Evolutionary conservation across 2,797 vertebrate genomes (phyloP), one percentile per base, ranked within the genome.

Genomic region (Lepilemur septentrionalis): DNA sequence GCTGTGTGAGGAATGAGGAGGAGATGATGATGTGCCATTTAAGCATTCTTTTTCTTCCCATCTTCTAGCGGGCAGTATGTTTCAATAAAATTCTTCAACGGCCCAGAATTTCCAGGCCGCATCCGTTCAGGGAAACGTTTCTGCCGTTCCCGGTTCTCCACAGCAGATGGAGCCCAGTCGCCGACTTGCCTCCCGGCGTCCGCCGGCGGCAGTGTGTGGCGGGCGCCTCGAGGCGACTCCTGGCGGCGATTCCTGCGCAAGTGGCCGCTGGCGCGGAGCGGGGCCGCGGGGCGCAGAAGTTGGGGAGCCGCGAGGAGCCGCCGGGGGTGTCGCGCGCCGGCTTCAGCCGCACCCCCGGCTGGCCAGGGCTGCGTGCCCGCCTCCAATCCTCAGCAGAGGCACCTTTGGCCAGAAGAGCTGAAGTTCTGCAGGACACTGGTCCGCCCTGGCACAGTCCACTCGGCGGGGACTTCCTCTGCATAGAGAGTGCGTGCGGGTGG

Each of bases 151-250:
- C 11, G 0, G 7, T 35, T 85, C 13, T 18, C 0, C n/a, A 14
- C 97, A 81, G 95, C 91, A 97, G 97, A 50, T 95, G 97, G 79
- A 97, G 89, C 41, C 93, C 83, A 10, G 35, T 0, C 38, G 46
- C 92, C 12, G 57, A 35, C 61, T 12, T 17, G 30, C 30, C 30
- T 20, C 0, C 17, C 1, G 4, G 9, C 13, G n/a, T 12, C n/a
- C 17, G 15, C 5, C 0, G 0, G 63, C 5, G 2, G 75, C 46
- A 17, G 0, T 0, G 28, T 0, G 83, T 10, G 87, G 38, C 23
- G 0, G 11, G 1, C 18, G 46, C 73, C 32, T 4, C 73, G 59
- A 0, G 81, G 52, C 9, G 50, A 9, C 65, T 72, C 69, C 43
- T 17, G 6, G 28, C 25, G 5, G 35, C 13, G 7, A 32, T 11